phyloP scores from a whole-genome alignment of 2,888 invertebrate species.

The Loripinus fragilis region DNA sequence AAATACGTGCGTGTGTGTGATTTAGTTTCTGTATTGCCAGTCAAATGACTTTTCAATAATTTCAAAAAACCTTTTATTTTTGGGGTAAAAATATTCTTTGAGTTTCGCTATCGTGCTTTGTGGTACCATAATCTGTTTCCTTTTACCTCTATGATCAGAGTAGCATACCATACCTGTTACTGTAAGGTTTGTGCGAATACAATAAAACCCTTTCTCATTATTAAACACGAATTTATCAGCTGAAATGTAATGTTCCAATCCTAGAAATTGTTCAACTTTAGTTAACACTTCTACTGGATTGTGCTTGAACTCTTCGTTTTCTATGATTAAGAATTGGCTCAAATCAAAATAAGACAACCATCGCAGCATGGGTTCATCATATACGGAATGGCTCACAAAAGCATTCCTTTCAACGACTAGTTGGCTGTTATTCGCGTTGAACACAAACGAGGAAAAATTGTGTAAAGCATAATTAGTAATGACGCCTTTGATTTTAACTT shows the following conservation, averaged over 20 bases:
- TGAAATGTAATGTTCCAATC: constrained; percentile 60
- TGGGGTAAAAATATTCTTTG: constrained; percentile 74
- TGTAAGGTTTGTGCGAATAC: constrained; percentile 86
- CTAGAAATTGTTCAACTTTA: constrained; percentile 72
- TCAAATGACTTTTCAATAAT: constrained; percentile 95
- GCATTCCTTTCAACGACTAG: not conserved
- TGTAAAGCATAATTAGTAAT: not conserved
- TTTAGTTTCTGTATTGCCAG: constrained; percentile 87
- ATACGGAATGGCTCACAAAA: constrained; percentile 62
- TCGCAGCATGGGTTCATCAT: constrained; percentile 89
- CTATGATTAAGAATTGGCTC: constrained; percentile 95
- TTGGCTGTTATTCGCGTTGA: not conserved
- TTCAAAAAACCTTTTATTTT: constrained; percentile 86
- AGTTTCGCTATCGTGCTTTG: constrained; percentile 83
- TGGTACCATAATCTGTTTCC: constrained; percentile 91
- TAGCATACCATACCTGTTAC: constrained; percentile 90
- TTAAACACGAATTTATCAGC: constrained; percentile 96
- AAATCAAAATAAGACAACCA: constrained; percentile 92
- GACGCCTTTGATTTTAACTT: not conserved
- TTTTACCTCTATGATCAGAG: constrained; percentile 93
- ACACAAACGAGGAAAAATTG: no score
- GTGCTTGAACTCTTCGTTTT: constrained; percentile 83
- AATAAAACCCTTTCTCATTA: no score
- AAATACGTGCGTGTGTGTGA: no score
- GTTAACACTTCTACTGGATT: constrained; percentile 72